Base-by-base conservation (phyloP, 2,888 invertebrate genomes). In the Petrophora chlorosata region DNA sequence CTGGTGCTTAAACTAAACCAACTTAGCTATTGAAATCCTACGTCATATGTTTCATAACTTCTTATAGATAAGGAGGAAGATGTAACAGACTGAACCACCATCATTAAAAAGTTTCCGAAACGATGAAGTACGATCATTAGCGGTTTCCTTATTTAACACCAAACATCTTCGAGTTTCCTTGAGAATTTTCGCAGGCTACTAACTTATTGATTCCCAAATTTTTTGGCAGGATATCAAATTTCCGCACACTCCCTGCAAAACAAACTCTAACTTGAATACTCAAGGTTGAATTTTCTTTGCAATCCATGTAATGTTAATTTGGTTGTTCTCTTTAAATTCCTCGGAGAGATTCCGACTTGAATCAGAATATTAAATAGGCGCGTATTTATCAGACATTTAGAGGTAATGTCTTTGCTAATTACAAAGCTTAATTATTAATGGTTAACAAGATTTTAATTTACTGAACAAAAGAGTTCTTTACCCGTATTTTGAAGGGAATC, bases 171-270 rank as follows among this genome's bases (percentile, higher is more conserved):
- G 17, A 13, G 19, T 33, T 10, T 22, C 23, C 38, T 40, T 39
- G 43, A 25, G 44, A 46, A 42, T 43, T 22, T 19, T 7, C 14
- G 16, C 26, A 35, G 46, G 30, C 45, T 41, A 23, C 36, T 28
- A 46, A 25, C 51, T 36, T 56, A 56, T 56, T 53, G 56, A 56
- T 56, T 53, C 4, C 10, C 29, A 23, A 12, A 36, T 12, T 52
- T 52, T 56, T 56, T 56, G 56, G 56, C 56, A 53, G 53, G 47
- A 50, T 53, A 47, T 50, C 56, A 56, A 56, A 36, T 30, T 30
- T 40, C 9, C 5, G 22, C 5, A 10, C 15, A 41, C 17, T n/a
- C n/a, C n/a, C 12, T 25, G 7, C 36, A 50, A 53, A 5, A 14
- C 13, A 28, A 38, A 43, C 19, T 23, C 33, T 34, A 36, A 1